phyloP scores from a whole-genome alignment of 2,113 vertebrate genomes.

The Lasiurus cinereus region DNA sequence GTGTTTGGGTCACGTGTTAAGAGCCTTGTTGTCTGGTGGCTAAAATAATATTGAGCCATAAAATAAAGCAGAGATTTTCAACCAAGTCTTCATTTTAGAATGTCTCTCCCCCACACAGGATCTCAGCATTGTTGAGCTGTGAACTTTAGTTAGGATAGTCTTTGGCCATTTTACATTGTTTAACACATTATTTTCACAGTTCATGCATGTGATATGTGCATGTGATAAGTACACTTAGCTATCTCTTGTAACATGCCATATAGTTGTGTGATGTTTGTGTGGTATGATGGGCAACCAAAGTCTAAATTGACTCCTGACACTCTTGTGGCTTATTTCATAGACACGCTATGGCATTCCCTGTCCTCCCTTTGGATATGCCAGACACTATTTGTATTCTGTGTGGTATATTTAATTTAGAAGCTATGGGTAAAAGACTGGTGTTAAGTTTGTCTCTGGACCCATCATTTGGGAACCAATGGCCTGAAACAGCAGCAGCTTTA shows the following conservation, averaged over 20 bases:
- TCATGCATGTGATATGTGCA: neutral
- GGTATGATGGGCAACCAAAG: neutral
- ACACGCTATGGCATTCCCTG: neutral
- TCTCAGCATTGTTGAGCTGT: neutral
- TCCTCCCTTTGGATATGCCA: neutral
- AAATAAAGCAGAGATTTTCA: neutral
- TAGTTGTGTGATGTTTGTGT: neutral
- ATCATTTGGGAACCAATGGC: neutral
- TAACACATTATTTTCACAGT: neutral
- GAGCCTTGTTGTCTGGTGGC: neutral
- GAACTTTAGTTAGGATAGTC: neutral
- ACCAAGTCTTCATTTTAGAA: neutral
- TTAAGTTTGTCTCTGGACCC: slow-evolving; percentile 8
- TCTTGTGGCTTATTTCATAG: neutral
- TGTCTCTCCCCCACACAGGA: neutral
- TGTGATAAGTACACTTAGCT: neutral
- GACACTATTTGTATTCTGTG: neutral
- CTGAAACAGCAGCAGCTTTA: neutral
- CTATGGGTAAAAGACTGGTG: neutral
- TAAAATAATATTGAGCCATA: neutral
- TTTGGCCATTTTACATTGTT: neutral
- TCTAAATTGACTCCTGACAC: too few relatives aligned
- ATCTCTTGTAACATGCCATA: too few relatives aligned
- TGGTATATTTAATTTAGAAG: neutral
- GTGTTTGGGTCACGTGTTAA: neutral